Conservation (phyloP, 2,113 vertebrate species). For the Sus scrofa region T2T-Sscrofa CM000820.6:37717501-37718000, state of each 20-base stretch:
- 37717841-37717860: background rate
- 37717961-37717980: background rate
- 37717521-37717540: constrained; percentile 42
- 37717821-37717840: background rate
- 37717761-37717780: background rate
- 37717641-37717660: background rate
- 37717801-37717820: background rate
- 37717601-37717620: background rate
- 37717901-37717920: background rate
- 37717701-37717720: background rate
- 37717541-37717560: constrained; percentile 23
- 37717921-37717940: no score
- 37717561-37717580: background rate
- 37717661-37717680: background rate
- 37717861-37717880: background rate
- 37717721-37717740: background rate
- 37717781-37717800: background rate
- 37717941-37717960: background rate
- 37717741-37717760: background rate
- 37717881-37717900: background rate
- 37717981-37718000: background rate
- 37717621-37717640: background rate
- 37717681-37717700: background rate
- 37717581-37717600: background rate
- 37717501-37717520: constrained; percentile 61